Conservation (phyloP, 2,113 vertebrate species). For the Thomomys bottae region DNA sequence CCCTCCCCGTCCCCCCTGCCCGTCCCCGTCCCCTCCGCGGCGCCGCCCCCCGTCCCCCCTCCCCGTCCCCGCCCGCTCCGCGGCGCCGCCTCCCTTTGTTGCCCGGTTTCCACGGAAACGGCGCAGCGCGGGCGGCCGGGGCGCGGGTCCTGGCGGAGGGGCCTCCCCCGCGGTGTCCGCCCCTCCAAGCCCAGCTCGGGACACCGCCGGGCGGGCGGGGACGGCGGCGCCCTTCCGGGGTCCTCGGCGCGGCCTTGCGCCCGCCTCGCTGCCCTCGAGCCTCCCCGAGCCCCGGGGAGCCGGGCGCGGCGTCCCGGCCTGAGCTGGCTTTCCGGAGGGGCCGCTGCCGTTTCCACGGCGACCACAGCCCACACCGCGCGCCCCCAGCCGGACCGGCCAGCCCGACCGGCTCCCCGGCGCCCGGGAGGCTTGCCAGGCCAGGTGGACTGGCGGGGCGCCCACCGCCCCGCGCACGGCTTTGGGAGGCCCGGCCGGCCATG, state of each 20-base stretch:
- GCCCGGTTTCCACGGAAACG: slow-evolving; percentile 66
- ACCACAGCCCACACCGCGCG: not conserved
- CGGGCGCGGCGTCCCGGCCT: no score
- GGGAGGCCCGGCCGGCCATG: slow-evolving; percentile 9
- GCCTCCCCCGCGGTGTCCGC: not conserved
- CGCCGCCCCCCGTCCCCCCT: not conserved
- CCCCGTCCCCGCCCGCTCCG: not conserved
- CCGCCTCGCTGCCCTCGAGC: no score
- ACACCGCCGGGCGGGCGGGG: not conserved
- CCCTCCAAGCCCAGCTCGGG: slow-evolving; percentile 41
- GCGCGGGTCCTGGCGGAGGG: slow-evolving; percentile 48
- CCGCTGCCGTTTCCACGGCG: not conserved
- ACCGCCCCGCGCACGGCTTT: no score
- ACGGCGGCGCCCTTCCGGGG: no score
- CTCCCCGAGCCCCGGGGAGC: no score
- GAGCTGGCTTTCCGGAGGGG: not conserved
- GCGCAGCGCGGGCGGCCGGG: not conserved
- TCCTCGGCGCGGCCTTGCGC: no score
- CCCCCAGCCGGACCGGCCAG: slow-evolving; percentile 56
- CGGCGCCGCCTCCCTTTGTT: slow-evolving; percentile 68
- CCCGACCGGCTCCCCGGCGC: slow-evolving; percentile 24
- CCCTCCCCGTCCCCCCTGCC: not conserved
- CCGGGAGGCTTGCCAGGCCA: slow-evolving; percentile 15
- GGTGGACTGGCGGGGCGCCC: not conserved
- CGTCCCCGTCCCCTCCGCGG: not conserved